Conservation (phyloP, 2,113 vertebrate genomes). For the Heloderma charlesbogerti region DNA sequence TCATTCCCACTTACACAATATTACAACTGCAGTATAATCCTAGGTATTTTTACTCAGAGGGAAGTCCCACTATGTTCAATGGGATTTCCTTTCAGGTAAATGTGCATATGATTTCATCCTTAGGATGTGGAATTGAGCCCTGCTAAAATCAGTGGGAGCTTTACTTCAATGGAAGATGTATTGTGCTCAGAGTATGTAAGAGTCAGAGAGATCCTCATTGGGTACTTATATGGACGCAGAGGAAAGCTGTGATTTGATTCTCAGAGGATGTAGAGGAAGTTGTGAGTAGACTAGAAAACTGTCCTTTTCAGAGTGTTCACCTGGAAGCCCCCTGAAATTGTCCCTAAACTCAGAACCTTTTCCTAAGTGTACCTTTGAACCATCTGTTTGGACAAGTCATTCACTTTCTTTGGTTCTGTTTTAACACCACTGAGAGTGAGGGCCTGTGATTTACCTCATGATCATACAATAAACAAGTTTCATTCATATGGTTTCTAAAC, state of each 20-base stretch:
- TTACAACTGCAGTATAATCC: background rate
- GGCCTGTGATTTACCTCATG: background rate
- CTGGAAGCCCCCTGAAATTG: background rate
- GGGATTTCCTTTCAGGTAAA: background rate
- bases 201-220: background rate
- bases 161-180: background rate
- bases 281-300: background rate
- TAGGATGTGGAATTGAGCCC: background rate
- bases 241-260: background rate
- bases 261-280: background rate
- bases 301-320: background rate
- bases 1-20: too few relatives aligned
- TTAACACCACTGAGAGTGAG: background rate
- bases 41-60: background rate
- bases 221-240: background rate
- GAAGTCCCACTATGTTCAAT: too few relatives aligned
- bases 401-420: background rate
- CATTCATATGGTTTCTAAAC: background rate
- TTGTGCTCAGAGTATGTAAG: background rate
- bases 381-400: background rate
- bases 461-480: background rate
- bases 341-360: background rate
- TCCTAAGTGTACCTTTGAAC: background rate
- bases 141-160: background rate
- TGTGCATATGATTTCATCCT: background rate